Base-by-base conservation (phyloP, 1,140 invertebrate genomes). In the Sminthurinus signatus region DNA sequence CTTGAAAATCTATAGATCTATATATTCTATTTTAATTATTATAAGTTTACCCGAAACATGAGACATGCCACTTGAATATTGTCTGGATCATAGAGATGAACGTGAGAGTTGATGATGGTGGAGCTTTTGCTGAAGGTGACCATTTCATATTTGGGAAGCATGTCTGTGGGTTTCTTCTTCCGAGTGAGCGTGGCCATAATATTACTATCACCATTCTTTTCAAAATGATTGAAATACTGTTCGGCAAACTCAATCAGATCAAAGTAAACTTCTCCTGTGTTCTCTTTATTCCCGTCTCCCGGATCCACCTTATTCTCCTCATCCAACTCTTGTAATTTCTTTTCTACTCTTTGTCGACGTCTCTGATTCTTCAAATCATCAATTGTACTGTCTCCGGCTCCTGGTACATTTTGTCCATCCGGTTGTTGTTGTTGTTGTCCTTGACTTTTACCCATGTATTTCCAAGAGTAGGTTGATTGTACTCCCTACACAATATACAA, bases 81-180 rank as follows among this genome's bases (percentile, higher is more conserved):
- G 73, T 96, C 93, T 0, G 92, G 90, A 79, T 96, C 93, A 76
- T 93, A 93, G 80, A 98, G 85, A 73, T 94, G 91, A 73, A 96
- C 88, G 77, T 96, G 93, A 0, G 93, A 96, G 61, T 89, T 94
- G 1, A 92, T 89, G 72, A 97, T 96, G 43, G 85, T 84, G 57
- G 86, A 88, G 28, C 85, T 87, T 75, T 92, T 91, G 69, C 89
- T 89, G 77, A 87, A 96, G 0, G 84, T 86, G 1, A 96, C 84
- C 91, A 98, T 95, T 75, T 96, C 92, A 73, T 90, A 88, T 73
- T 94, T 93, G 0, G 67, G 87, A 29, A 94, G 81, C 56, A 87
- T 80, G 74, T 93, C 90, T 67, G 84, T 81, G 36, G 83, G 85
- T 67, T 89, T 89, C 0, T 80, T 81, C 75, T 89, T 90, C 71